Base-by-base conservation (phyloP, 2,113 vertebrate genomes). In the Serilophus lunatus region DNA sequence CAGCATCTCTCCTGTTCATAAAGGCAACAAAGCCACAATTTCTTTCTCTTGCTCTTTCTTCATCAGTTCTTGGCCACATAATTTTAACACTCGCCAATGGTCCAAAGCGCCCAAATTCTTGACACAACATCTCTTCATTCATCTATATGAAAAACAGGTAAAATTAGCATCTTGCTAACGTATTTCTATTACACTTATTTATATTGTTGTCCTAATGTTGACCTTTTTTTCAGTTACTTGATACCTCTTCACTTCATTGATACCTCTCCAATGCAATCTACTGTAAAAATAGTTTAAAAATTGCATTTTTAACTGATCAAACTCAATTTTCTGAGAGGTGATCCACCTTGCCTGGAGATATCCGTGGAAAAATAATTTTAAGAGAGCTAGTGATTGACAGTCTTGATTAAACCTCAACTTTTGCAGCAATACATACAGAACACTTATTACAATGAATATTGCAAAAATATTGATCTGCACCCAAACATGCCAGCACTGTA, bases 11-110 rank as follows among this genome's bases (percentile, higher is more conserved):
- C 97, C 99, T 98, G 93, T 99, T 99, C 99, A 99, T 99, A 97
- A 99, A 99, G 50, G 99, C 99, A 96, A 99, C 99, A 98, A 99
- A 99, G 75, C 99, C 99, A 97, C 99, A 99, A 96, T 99, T 99
- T 96, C 99, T 99, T 95, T 99, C 99, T 96, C 99, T 98, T 79
- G 99, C 99, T 97, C 99, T 98, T 97, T 99, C 99, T 97, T 99
- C 99, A 90, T 99, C 99, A 31, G 99, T 99, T 98, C 99, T 98
- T 23, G 99, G 99, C 99, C 99, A 99, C 99, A 99, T 99, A 96
- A 99, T 99, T 98, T 99, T 99, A 95, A 99, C 99, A 90, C 99
- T 99, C 8, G 99, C 99, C 97, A 99, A 97, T 2, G 99, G 99
- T 66, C 99, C 99, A 88, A 99, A 99, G 69, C 99, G 98, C 61